Evolutionary conservation across 2,113 vertebrate genomes (phyloP).

Genomic region (Protobothrops flavoviridis): DNA sequence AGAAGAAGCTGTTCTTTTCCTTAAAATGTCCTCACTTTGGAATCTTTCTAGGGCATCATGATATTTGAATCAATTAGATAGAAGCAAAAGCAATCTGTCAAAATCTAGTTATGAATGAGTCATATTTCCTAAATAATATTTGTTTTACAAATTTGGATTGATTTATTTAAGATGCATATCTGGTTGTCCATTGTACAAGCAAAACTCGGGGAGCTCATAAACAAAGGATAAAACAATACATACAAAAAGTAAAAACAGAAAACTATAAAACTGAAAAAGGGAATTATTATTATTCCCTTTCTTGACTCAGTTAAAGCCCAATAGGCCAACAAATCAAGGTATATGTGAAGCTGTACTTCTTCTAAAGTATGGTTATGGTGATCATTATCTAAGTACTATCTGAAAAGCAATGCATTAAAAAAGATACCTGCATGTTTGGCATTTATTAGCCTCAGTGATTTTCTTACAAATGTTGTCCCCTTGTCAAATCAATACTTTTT

Average conservation of each 20-base stretch:
- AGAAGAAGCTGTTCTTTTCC: not conserved
- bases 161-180: not conserved
- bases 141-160: not conserved
- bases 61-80: not conserved
- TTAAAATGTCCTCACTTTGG: not conserved
- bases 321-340: constrained; percentile 39
- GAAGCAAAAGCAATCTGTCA: not conserved
- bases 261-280: not conserved
- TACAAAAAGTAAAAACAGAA: not conserved
- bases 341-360: constrained; percentile 29
- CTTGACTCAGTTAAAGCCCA: constrained; percentile 32
- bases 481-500: constrained; percentile 57
- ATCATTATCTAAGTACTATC: constrained; percentile 45
- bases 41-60: not conserved
- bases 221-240: not conserved
- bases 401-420: constrained; percentile 48
- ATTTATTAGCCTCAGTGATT: constrained; percentile 51
- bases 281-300: not conserved
- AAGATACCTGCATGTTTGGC: constrained; percentile 37
- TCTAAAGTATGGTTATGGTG: constrained; percentile 11
- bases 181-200: not conserved
- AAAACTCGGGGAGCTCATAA: not conserved
- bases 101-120: not conserved
- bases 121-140: not conserved
- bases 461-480: constrained; percentile 44